Evolutionary conservation across 2,888 invertebrate species (phyloP).

Genomic region (Dryobotodes eremita): DNA sequence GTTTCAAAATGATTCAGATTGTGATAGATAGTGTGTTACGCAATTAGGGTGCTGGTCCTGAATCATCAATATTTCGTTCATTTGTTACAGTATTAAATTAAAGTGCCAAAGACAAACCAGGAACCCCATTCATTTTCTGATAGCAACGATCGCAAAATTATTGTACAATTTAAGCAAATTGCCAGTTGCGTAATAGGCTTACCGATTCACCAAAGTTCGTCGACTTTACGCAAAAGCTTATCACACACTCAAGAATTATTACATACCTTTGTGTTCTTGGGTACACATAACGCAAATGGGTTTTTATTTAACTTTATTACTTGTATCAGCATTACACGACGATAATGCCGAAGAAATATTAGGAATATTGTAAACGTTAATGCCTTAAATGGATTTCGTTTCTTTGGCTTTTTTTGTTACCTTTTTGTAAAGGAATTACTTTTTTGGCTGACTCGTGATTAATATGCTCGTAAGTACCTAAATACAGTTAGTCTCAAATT

Average conservation of each 20-base stretch:
- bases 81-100: conserved; percentile 15
- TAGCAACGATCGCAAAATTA: conserved; percentile 33
- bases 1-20: too few species aligned
- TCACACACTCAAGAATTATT: conserved; percentile 27
- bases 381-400: conserved; percentile 8
- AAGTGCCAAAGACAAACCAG: conserved; percentile 1
- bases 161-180: conserved; percentile 32
- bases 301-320: conserved; percentile 51
- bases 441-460: conserved; percentile 1
- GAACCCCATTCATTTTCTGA: conserved; percentile 12
- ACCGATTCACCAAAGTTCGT: conserved; percentile 31
- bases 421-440: background rate
- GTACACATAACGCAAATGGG: conserved; percentile 31
- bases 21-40: too few species aligned
- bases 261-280: conserved; percentile 26
- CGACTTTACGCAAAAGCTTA: conserved; percentile 44
- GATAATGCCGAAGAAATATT: conserved; percentile 24
- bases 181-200: conserved; percentile 33
- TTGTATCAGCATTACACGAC: conserved; percentile 26
- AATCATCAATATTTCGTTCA: conserved; percentile 2
- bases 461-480: background rate
- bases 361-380: conserved; percentile 13
- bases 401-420: background rate
- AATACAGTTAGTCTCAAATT: too few species aligned
- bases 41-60: too few species aligned